Evolutionary conservation across 2,888 invertebrate genomes (phyloP).

Genomic region (Achlya flavicornis): DNA sequence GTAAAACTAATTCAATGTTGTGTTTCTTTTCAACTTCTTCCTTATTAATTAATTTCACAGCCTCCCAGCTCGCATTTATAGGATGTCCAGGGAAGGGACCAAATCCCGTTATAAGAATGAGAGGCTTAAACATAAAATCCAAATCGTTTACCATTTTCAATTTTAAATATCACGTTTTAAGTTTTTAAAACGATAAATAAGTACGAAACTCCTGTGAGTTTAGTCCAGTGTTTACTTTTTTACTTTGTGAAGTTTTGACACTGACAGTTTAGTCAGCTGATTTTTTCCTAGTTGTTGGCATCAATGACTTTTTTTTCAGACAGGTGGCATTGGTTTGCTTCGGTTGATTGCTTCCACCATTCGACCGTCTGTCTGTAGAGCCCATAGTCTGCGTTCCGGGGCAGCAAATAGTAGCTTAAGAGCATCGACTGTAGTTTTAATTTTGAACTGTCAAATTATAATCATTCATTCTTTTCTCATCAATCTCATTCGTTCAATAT

Average conservation of each 20-base stretch:
- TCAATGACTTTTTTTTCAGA: constrained; percentile 16
- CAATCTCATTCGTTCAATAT: constrained; percentile 27
- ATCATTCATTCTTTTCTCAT: constrained; percentile 20
- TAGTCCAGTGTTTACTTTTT: constrained; percentile 2
- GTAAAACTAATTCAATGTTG: constrained; percentile 70
- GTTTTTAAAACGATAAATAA: neutral
- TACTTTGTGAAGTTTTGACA: constrained; percentile 17
- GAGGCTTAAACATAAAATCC: constrained; percentile 60
- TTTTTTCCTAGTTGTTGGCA: constrained; percentile 41
- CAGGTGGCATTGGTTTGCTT: neutral
- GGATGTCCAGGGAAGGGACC: constrained; percentile 89
- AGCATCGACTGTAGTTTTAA: too few relatives aligned
- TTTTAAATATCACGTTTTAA: constrained; percentile 12
- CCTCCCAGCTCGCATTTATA: constrained; percentile 93
- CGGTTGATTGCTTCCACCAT: neutral
- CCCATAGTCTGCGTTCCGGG: too few relatives aligned
- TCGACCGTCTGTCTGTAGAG: too few relatives aligned
- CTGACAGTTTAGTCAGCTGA: constrained; percentile 55
- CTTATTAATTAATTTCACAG: constrained; percentile 86
- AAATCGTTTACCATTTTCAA: constrained; percentile 50
- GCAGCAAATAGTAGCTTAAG: neutral
- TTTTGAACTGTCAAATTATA: neutral
- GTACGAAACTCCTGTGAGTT: too few relatives aligned
- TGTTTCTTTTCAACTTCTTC: constrained; percentile 75
- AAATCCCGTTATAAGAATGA: constrained; percentile 89